Evolutionary conservation across 2,797 vertebrate species (phyloP), one percentile per base, ranked within the genome.

Genomic region (Oceanodroma leucorhoa): DNA sequence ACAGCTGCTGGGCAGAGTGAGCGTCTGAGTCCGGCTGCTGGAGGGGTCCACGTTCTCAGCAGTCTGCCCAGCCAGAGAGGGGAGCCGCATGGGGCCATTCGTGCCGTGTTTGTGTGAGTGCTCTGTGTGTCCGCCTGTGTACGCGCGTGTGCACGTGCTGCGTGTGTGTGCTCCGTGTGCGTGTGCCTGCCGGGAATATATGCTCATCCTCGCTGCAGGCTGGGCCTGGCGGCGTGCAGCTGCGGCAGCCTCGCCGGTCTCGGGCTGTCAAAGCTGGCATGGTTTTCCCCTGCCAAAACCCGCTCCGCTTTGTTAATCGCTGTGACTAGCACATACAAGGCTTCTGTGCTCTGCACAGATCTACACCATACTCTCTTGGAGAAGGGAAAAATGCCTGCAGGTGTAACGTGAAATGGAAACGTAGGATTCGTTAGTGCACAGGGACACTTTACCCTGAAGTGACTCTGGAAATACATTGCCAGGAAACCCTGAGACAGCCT

Each of bases 131-230:
- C 53, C 27, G 62, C 21, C 40, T 26, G 40, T 22, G 27, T 40
- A 9, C 14, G 16, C 1, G 0, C 27, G 14, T 27, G 10, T 32
- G 3, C 5, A 12, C 15, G 27, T 3, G 2, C 18, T 38, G 48
- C 10, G 4, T 51, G 10, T 64, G 17, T 12, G 62, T 50, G 27
- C 7, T 36, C 43, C 11, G 18, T 30, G 11, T 5, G 36, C 43
- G 19, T 5, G 13, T 48, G 23, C 53, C 51, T 34, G 19, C 26
- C 15, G 27, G 16, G 30, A 77, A 32, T n/a, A 24, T 21, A 41
- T 36, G 26, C 19, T 58, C 20, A 24, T 29, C 36, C 18, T 51
- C 0, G 3, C 43, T 40, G 43, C 1, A 1, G 32, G 27, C 57
- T 51, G 58, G 72, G 38, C 58, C 45, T 58, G n/a, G 3, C 45